A percentile compares a stretch with the other conserved stretches of the same genome.
Conservation (phyloP, 2,113 vertebrate species). For the Chinchilla lanigera region DNA sequence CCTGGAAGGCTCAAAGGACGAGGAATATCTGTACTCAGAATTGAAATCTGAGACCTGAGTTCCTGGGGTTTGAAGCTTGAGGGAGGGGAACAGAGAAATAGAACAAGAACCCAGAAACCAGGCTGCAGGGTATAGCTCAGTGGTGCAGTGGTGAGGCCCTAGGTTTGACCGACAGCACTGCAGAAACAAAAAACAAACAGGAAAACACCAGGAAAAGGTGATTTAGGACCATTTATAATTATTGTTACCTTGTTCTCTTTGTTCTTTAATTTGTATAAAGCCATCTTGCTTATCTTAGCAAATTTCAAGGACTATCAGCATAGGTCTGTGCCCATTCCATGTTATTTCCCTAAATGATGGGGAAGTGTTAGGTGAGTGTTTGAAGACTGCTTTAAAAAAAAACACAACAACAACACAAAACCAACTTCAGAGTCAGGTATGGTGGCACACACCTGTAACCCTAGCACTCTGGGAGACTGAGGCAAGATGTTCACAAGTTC, state of each 20-base stretch:
- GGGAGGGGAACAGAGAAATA: background rate
- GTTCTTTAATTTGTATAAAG: conserved; percentile 35
- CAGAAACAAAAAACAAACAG: background rate
- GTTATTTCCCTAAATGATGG: background rate
- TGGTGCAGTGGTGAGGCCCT: background rate
- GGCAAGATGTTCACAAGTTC: background rate
- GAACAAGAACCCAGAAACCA: background rate
- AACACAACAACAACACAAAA: background rate
- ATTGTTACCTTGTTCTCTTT: background rate
- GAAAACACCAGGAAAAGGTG: background rate
- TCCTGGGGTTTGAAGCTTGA: background rate
- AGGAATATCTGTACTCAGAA: background rate
- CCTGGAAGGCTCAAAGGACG: background rate
- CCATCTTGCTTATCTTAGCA: background rate
- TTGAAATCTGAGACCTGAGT: background rate
- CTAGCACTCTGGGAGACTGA: background rate
- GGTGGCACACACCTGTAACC: background rate
- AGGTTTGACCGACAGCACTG: background rate
- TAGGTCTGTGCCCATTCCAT: background rate
- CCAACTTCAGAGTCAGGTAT: background rate
- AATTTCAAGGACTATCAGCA: background rate
- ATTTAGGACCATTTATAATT: background rate
- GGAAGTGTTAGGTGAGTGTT: background rate
- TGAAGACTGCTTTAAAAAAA: background rate
- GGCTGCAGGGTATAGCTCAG: background rate